Evolutionary conservation across 2,113 vertebrate genomes (phyloP).

Genomic region (Enhydra lutris): DNA sequence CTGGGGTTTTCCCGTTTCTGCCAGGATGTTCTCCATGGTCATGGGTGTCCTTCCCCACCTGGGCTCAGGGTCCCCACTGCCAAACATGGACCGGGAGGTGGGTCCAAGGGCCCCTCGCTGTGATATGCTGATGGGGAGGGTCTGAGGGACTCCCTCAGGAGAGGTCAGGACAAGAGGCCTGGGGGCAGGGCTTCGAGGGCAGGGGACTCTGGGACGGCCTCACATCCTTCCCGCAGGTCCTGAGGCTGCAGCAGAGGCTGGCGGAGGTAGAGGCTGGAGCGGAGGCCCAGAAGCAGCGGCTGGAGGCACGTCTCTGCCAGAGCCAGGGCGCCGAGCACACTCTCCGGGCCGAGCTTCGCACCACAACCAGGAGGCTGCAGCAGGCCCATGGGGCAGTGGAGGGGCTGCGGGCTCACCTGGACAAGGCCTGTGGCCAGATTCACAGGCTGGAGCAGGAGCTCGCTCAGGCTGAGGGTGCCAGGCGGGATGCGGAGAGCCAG

Average conservation of each 20-base stretch:
- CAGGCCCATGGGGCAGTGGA: constrained; percentile 35
- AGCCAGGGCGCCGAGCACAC: constrained; percentile 58
- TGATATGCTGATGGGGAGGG: not conserved
- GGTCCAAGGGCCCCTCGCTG: not conserved
- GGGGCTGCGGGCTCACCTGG: constrained; percentile 74
- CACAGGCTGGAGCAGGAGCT: constrained; percentile 82
- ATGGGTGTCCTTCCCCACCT: no score
- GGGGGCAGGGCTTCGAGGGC: not conserved
- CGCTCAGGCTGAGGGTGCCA: constrained; percentile 59
- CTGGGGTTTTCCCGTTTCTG: not conserved
- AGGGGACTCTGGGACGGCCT: not conserved
- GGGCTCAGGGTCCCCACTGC: not conserved
- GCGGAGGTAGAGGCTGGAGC: constrained; percentile 75
- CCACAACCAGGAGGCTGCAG: constrained; percentile 58
- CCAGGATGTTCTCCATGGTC: rapidly evolving
- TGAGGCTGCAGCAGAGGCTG: constrained; percentile 79
- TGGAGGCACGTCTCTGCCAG: constrained; percentile 73
- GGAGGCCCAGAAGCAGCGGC: constrained; percentile 63
- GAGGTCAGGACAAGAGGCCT: not conserved
- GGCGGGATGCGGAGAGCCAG: constrained; percentile 77
- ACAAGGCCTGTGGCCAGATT: constrained; percentile 66
- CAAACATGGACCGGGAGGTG: rapidly evolving
- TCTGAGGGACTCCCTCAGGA: not conserved
- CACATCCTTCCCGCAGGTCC: constrained; percentile 69
- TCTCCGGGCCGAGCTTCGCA: constrained; percentile 4